A percentile compares a stretch with the other conserved stretches of the same genome.
phyloP scores from a whole-genome alignment of 2,888 invertebrate species.

The Caenorhabditis becei region DNA sequence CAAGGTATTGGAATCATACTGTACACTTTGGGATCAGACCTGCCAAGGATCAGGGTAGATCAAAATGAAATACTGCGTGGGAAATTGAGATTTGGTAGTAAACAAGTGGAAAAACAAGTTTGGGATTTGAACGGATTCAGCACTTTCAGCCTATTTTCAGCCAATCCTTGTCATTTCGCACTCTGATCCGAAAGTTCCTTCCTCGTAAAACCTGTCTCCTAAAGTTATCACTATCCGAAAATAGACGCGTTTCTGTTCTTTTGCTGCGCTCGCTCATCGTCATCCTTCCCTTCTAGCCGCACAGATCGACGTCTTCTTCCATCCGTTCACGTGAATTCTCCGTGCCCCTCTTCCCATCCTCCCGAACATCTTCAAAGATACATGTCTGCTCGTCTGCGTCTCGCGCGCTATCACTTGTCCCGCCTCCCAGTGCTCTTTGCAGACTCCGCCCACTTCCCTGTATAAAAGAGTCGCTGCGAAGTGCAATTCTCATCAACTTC shows the following conservation, averaged over 20 bases:
- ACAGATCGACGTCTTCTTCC: slow-evolving; percentile 18
- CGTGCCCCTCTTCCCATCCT: slow-evolving; percentile 15
- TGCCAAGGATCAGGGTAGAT: background rate
- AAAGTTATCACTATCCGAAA: slow-evolving; percentile 15
- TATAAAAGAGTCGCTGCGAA: slow-evolving; percentile 41
- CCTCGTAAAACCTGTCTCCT: background rate
- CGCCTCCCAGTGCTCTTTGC: slow-evolving; percentile 38
- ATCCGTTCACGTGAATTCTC: slow-evolving; percentile 47
- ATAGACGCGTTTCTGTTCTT: slow-evolving; percentile 3
- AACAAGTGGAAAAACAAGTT: background rate
- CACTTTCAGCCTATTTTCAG: background rate
- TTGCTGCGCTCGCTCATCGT: slow-evolving; percentile 19
- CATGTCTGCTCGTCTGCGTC: slow-evolving; percentile 40
- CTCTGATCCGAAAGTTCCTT: background rate
- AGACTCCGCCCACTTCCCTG: slow-evolving; percentile 30
- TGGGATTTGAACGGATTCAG: background rate
- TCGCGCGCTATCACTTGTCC: background rate
- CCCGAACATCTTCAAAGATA: slow-evolving; percentile 55
- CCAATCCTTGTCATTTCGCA: background rate
- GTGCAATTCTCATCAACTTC: slow-evolving; percentile 21
- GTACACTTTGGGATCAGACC: background rate
- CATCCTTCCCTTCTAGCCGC: slow-evolving; percentile 10
- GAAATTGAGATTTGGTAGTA: background rate
- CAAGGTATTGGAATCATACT: background rate
- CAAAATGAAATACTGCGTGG: background rate